A percentile compares a stretch with the other conserved stretches of the same genome.
phyloP scores from a whole-genome alignment of 2,888 invertebrate species.

The Taphrorychus bicolor region DNA sequence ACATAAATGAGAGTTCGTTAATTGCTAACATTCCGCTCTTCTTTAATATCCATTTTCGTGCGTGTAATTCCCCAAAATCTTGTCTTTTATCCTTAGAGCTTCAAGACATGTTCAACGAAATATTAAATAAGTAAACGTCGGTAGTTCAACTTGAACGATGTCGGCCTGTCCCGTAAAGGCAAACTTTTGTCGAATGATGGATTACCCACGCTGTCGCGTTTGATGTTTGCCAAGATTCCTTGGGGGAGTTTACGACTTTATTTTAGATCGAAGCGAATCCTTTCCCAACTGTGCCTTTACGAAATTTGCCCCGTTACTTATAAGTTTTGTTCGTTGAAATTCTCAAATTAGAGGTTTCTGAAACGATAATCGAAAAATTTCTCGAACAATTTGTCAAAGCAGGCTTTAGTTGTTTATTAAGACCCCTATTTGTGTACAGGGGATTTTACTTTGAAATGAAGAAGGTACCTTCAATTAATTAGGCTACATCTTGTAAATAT shows the following conservation, averaged over 20 bases:
- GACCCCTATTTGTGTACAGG: too few relatives aligned
- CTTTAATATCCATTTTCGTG: too few relatives aligned
- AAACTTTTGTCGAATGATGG: constrained; percentile 14
- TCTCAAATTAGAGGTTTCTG: neutral
- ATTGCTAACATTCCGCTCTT: too few relatives aligned
- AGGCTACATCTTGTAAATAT: too few relatives aligned
- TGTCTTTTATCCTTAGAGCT: neutral
- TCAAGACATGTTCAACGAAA: constrained; percentile 3
- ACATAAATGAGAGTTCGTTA: too few relatives aligned
- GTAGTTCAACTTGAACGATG: constrained; percentile 7
- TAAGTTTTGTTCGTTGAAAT: neutral
- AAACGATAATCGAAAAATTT: neutral
- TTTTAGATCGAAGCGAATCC: neutral
- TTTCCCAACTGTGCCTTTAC: neutral
- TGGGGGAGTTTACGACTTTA: constrained; percentile 5
- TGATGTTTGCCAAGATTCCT: constrained; percentile 14
- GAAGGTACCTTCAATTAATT: too few relatives aligned
- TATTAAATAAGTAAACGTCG: constrained; percentile 11
- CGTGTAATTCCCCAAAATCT: neutral
- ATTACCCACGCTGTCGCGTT: constrained; percentile 10
- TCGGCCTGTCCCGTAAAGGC: constrained; percentile 6
- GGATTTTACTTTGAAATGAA: too few relatives aligned
- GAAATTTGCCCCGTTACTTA: neutral
- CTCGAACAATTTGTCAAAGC: neutral
- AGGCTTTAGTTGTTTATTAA: too few relatives aligned